A percentile compares a stretch with the other conserved stretches of the same genome.
Evolutionary conservation across 2,113 vertebrate species (phyloP).

Genomic region (Rhynchomys soricoides): DNA sequence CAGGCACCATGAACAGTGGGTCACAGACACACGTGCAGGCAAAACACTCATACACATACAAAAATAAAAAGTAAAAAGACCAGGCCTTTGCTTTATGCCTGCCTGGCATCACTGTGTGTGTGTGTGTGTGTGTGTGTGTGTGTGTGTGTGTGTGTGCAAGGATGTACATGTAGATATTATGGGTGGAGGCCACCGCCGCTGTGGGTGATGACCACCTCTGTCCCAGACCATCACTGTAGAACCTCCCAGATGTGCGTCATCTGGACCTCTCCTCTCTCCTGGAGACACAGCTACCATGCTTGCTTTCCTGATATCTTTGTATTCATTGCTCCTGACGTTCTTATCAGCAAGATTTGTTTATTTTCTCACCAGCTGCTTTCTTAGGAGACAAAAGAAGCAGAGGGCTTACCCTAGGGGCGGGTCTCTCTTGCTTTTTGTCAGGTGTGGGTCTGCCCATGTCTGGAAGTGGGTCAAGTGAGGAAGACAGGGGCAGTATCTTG

Average conservation of each 20-base stretch:
- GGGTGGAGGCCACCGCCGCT: not conserved
- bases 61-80: not conserved
- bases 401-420: not conserved
- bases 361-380: not conserved
- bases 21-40: not conserved
- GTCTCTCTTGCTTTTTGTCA: not conserved
- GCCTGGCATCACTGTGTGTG: not conserved
- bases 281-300: not conserved
- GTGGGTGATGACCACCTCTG: no score
- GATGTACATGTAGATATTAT: no score
- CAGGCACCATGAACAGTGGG: not conserved
- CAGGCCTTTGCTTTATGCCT: not conserved
- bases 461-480: accelerated
- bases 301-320: not conserved
- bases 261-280: not conserved
- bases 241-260: not conserved
- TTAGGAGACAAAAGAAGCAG: not conserved
- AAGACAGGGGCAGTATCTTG: not conserved
- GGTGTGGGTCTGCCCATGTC: not conserved
- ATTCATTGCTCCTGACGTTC: not conserved
- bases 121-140: no score
- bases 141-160: not conserved
- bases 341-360: not conserved
- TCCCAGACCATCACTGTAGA: not conserved
- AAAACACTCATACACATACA: not conserved